phyloP scores from a whole-genome alignment of 2,888 invertebrate species.

The Nephrotoma appendiculata region DNA sequence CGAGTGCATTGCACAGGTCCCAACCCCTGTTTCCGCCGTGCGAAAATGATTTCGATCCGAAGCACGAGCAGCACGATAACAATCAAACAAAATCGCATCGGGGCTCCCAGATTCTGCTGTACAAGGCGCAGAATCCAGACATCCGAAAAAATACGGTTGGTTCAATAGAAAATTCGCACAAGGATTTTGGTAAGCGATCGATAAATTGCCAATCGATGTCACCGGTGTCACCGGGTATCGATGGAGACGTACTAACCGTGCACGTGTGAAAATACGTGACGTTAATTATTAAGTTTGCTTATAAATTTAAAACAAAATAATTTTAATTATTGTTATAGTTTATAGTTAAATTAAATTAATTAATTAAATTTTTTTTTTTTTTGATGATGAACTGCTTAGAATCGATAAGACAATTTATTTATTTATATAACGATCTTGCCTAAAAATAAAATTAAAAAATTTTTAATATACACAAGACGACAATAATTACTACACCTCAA shows the following conservation, averaged over 20 bases:
- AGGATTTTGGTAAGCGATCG: slow-evolving; percentile 65
- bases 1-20: slow-evolving; percentile 27
- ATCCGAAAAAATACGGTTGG: slow-evolving; percentile 71
- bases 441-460: not conserved
- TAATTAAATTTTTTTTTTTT: not conserved
- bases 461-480: not conserved
- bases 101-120: slow-evolving; percentile 50
- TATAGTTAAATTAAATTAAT: not conserved
- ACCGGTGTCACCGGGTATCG: slow-evolving; percentile 16
- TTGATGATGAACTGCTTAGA: not conserved
- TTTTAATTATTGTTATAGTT: not conserved
- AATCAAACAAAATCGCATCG: slow-evolving; percentile 31
- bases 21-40: slow-evolving; percentile 30
- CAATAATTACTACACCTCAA: not conserved
- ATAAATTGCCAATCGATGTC: slow-evolving; percentile 38
- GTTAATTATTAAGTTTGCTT: not conserved
- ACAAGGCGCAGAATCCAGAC: slow-evolving; percentile 74
- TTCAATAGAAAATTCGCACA: slow-evolving; percentile 37
- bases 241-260: slow-evolving; percentile 38
- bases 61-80: slow-evolving; percentile 26
- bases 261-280: slow-evolving; percentile 29
- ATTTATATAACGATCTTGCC: not conserved
- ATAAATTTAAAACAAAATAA: not conserved
- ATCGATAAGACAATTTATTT: not conserved
- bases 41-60: slow-evolving; percentile 29